These are phyloP conservation scores for Chromis chromis DNA, from an alignment of 2,797 vertebrate genomes.

Conservation along the genomic window DNA sequence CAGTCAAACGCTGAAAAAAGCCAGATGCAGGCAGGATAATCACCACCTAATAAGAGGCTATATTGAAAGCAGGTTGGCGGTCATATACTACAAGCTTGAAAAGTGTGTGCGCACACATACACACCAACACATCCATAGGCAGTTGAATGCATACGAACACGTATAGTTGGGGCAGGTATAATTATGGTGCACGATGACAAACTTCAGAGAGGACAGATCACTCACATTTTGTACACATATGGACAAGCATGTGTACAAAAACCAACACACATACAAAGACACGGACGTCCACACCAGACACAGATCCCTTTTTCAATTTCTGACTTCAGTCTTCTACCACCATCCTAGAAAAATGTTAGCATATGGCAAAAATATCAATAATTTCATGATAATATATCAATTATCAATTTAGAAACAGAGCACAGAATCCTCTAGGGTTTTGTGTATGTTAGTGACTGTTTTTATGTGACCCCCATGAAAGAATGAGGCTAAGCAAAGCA, in stretches of 20 bases:
- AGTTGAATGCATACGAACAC: constrained; percentile 36
- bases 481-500: constrained; percentile 15
- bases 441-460: constrained; percentile 58
- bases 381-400: constrained; percentile 76
- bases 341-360: constrained; percentile 79
- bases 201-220: constrained; percentile 53
- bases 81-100: constrained; percentile 60
- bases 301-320: constrained; percentile 67
- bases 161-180: constrained; percentile 57
- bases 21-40: constrained; percentile 85
- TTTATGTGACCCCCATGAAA: constrained; percentile 54
- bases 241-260: constrained; percentile 39
- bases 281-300: constrained; percentile 39
- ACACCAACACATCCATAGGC: constrained; percentile 17
- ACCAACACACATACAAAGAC: constrained; percentile 40
- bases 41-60: constrained; percentile 85
- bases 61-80: constrained; percentile 86
- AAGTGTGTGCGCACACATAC: constrained; percentile 36
- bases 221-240: constrained; percentile 47
- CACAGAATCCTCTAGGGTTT: constrained; percentile 55
- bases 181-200: constrained; percentile 64
- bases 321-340: constrained; percentile 46
- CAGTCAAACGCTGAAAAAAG: constrained; percentile 83
- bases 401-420: constrained; percentile 73
- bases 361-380: constrained; percentile 80